Evolutionary conservation across 2,113 vertebrate species (phyloP).

Genomic region (Rynchops niger): DNA sequence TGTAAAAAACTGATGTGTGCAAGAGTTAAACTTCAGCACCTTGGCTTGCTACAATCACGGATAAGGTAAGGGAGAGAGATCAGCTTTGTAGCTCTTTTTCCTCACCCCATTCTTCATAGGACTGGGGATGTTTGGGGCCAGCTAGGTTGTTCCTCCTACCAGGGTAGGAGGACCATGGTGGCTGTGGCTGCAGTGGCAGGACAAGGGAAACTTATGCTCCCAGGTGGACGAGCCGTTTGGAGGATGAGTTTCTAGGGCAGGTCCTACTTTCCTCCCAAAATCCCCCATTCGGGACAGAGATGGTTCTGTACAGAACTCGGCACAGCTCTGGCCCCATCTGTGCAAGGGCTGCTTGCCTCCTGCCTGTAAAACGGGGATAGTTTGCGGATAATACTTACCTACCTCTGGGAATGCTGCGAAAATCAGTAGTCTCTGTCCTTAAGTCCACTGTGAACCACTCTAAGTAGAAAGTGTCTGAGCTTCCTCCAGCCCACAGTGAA

Average conservation of each 20-base stretch:
- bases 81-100: neutral
- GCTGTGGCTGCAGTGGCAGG: neutral
- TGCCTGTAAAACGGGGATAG: neutral
- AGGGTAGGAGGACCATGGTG: neutral
- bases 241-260: neutral
- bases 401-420: neutral
- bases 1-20: neutral
- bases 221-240: fast-evolving
- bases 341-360: neutral
- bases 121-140: neutral
- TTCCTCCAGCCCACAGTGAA: neutral
- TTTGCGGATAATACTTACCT: neutral
- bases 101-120: neutral
- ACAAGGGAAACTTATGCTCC: fast-evolving
- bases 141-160: neutral
- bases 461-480: neutral
- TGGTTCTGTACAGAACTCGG: neutral
- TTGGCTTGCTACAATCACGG: neutral
- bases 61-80: neutral
- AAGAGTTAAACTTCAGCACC: neutral
- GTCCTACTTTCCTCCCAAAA: neutral
- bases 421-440: neutral
- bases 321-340: neutral
- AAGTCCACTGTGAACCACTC: neutral
- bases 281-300: neutral